These are phyloP conservation scores for Crossaster papposus DNA, from an alignment of 53 echinoderm and acorn worm genomes.

Conservation along the genomic window DNA sequence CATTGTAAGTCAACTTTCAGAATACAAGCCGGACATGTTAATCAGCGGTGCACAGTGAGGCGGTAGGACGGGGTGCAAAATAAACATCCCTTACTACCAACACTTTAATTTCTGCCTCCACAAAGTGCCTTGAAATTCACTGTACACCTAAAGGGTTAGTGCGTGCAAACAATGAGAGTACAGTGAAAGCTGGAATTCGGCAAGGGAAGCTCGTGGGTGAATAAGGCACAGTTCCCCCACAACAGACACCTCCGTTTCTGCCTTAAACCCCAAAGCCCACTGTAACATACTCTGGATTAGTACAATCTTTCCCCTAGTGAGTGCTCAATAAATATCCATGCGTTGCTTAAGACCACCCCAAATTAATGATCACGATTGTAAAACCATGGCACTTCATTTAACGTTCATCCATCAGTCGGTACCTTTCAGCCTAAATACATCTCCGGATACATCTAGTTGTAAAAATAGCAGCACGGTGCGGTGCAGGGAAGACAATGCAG, in stretches of 20 bases:
- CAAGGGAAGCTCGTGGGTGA: background rate
- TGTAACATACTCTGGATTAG: slow-evolving; percentile 8
- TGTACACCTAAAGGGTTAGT: background rate
- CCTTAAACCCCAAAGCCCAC: background rate
- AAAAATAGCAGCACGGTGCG: slow-evolving; percentile 45
- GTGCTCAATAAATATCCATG: slow-evolving; percentile 6
- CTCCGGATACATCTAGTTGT: slow-evolving; percentile 46
- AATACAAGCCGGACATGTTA: slow-evolving; percentile 1
- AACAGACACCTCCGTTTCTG: background rate
- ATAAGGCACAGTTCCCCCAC: background rate
- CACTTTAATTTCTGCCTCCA: background rate
- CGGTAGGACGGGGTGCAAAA: background rate
- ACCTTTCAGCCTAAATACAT: slow-evolving; percentile 55
- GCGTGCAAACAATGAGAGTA: background rate
- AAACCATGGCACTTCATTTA: background rate
- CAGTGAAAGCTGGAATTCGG: background rate
- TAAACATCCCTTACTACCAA: background rate
- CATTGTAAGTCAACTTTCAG: slow-evolving; percentile 10
- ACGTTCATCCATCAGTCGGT: slow-evolving; percentile 21
- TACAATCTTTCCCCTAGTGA: background rate
- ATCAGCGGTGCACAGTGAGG: background rate
- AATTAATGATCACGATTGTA: slow-evolving; percentile 5
- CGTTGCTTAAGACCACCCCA: background rate
- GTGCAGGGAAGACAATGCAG: slow-evolving; percentile 33
- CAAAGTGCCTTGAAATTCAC: background rate